Conservation (phyloP, 2,113 vertebrate genomes). For the Tetrao urogallus region DNA sequence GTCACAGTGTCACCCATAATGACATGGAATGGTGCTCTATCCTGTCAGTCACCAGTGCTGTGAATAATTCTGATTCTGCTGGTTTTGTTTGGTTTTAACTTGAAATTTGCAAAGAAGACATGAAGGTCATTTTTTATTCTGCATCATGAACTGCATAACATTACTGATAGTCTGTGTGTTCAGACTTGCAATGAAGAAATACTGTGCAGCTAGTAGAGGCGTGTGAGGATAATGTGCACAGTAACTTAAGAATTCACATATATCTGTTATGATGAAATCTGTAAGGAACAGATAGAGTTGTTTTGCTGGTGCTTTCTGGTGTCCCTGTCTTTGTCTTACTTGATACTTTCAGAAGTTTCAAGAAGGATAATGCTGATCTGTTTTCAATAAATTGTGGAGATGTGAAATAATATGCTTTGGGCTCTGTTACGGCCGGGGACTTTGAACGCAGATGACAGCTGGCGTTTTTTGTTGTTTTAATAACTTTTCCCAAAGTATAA, state of each 20-base stretch:
- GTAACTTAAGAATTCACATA: not conserved
- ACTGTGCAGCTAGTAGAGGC: not conserved
- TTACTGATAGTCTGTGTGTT: not conserved
- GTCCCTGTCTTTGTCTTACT: not conserved
- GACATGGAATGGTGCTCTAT: constrained; percentile 16
- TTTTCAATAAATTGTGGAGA: not conserved
- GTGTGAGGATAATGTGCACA: not conserved
- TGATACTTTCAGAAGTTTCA: not conserved
- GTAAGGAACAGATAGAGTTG: not conserved
- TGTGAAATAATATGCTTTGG: not conserved
- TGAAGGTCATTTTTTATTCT: constrained; percentile 3
- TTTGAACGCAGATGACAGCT: not conserved
- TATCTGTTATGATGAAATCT: not conserved
- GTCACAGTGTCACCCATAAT: not conserved
- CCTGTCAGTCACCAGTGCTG: constrained; percentile 33
- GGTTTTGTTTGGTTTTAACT: constrained; percentile 32
- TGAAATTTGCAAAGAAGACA: not conserved
- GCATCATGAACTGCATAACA: not conserved
- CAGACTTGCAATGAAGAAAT: not conserved
- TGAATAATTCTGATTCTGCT: constrained; percentile 28
- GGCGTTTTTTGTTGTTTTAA: not conserved
- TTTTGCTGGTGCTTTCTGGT: not conserved
- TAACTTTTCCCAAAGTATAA: not conserved
- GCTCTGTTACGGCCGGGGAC: not conserved
- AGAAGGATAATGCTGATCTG: not conserved